Percentiles rank a stretch among this genome's conserved stretches.
Conservation (phyloP, 2,797 vertebrate species). For the Heterohyrax brucei region DNA sequence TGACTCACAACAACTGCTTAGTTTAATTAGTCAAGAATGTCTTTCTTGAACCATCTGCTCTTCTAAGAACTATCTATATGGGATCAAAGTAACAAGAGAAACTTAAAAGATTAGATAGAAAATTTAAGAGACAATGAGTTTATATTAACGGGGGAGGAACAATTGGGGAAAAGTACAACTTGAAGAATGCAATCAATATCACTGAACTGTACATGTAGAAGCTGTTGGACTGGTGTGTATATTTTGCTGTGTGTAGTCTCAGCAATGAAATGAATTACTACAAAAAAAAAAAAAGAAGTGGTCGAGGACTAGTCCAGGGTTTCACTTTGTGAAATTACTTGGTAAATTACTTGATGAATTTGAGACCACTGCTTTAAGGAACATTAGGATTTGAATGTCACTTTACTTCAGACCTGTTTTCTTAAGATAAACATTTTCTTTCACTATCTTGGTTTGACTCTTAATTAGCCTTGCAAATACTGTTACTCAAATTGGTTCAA, state of each 20-base stretch:
- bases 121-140: no score
- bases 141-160: no score
- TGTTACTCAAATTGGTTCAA: constrained; percentile 7
- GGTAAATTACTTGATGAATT: neutral
- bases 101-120: no score
- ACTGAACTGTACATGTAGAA: neutral
- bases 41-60: no score
- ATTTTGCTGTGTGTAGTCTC: neutral
- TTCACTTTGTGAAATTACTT: neutral
- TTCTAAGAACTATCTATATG: no score
- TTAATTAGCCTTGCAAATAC: constrained; percentile 13
- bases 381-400: neutral
- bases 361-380: neutral
- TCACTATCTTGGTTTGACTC: neutral
- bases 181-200: neutral
- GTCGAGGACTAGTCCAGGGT: neutral
- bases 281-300: neutral
- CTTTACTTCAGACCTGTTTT: neutral
- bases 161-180: neutral
- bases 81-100: no score
- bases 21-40: no score
- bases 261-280: neutral
- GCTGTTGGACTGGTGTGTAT: neutral
- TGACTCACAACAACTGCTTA: no score
- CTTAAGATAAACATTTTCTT: constrained; percentile 20